Conservation (phyloP, 2,888 invertebrate species). For the Hyposoter didymator region DNA sequence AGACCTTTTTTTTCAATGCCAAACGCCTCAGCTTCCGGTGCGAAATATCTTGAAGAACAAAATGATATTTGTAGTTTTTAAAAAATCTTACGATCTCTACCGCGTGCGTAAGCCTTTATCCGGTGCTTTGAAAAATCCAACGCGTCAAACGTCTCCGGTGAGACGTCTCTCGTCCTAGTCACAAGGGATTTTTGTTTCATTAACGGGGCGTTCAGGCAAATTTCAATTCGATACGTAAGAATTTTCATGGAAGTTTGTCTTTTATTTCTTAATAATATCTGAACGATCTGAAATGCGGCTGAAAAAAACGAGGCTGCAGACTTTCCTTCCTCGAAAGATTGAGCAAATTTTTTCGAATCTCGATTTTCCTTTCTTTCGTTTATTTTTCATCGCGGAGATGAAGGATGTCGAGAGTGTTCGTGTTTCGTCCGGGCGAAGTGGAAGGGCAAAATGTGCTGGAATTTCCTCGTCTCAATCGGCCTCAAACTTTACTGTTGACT, state of each 20-base stretch:
- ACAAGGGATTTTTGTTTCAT: background rate
- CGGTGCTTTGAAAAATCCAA: background rate
- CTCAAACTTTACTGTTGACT: slow-evolving; percentile 61
- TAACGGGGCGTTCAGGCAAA: background rate
- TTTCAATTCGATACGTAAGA: background rate
- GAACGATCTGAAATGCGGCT: background rate
- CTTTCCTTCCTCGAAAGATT: background rate
- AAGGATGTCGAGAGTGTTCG: background rate
- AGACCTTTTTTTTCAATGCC: background rate
- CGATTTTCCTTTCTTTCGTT: background rate
- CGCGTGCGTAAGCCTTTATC: background rate
- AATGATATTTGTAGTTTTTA: background rate
- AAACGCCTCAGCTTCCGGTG: slow-evolving; percentile 8
- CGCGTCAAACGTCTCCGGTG: background rate
- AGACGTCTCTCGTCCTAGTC: background rate
- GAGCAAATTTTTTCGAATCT: background rate
- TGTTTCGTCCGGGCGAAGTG: background rate
- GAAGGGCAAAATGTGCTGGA: background rate
- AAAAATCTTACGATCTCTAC: background rate
- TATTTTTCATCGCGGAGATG: background rate
- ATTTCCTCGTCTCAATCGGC: slow-evolving; percentile 62
- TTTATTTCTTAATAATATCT: background rate
- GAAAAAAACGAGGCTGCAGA: background rate
- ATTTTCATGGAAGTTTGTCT: background rate
- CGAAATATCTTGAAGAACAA: background rate